phyloP scores from a whole-genome alignment of 2,888 invertebrate species.

The Drosophila prolongata region DNA sequence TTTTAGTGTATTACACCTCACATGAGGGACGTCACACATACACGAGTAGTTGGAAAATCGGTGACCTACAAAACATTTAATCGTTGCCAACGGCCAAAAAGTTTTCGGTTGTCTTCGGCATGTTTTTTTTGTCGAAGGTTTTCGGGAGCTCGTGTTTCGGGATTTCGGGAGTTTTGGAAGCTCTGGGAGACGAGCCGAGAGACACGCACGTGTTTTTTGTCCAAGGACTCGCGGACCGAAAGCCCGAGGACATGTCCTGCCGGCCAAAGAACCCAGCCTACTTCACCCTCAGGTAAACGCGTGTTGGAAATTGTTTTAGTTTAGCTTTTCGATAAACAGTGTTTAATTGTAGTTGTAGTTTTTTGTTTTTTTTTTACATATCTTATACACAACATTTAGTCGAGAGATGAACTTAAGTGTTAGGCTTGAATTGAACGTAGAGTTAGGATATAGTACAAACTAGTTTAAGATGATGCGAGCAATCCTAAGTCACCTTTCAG shows the following conservation, averaged over 20 bases:
- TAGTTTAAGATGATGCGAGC: conserved; percentile 37
- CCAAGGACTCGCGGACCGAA: conserved; percentile 20
- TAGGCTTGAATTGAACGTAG: conserved; percentile 44
- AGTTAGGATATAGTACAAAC: conserved; percentile 45
- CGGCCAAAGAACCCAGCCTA: conserved; percentile 16
- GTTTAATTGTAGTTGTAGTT: conserved; percentile 46
- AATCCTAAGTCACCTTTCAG: conserved; percentile 24
- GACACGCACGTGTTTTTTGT: conserved; percentile 35
- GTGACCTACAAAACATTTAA: conserved; percentile 71
- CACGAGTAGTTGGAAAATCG: conserved; percentile 29
- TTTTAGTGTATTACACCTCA: conserved; percentile 7
- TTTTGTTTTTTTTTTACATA: conserved; percentile 49
- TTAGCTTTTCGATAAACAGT: conserved; percentile 52
- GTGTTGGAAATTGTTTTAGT: conserved; percentile 16
- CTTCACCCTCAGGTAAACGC: not conserved
- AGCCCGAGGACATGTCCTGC: conserved; percentile 8
- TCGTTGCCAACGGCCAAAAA: conserved; percentile 43
- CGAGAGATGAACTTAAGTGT: conserved; percentile 44
- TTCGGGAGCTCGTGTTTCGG: conserved; percentile 1
- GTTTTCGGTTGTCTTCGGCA: conserved; percentile 25
- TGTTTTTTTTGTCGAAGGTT: not conserved
- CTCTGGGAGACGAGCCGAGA: conserved; percentile 15
- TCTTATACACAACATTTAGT: conserved; percentile 75
- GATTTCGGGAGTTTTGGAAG: conserved; percentile 6
- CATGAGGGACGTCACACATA: conserved; percentile 10